A percentile compares a stretch with the other conserved stretches of the same genome.
These are phyloP conservation scores for Vombatus ursinus DNA, from an alignment of 2,113 vertebrate species.

Conservation along the genomic window DNA sequence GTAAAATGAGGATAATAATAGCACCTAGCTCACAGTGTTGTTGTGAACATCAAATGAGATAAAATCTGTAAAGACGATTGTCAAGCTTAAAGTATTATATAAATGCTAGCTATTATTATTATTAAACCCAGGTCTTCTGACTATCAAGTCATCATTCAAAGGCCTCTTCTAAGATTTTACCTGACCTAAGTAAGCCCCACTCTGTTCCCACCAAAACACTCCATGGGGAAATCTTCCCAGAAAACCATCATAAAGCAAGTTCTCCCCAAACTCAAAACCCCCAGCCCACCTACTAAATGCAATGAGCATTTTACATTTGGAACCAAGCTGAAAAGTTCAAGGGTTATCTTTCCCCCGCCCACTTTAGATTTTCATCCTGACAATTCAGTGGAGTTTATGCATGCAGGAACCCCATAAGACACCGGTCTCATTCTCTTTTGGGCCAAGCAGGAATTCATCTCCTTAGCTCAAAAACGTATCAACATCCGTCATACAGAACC, in stretches of 20 bases:
- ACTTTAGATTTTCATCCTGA: conserved; percentile 49
- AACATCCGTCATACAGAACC: conserved; percentile 46
- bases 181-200: neutral
- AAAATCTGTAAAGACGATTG: neutral
- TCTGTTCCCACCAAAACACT: neutral
- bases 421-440: conserved; percentile 56
- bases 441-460: conserved; percentile 57
- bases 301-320: conserved; percentile 41
- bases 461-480: conserved; percentile 52
- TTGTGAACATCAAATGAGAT: neutral
- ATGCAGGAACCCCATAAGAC: conserved; percentile 45
- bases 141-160: neutral
- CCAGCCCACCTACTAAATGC: conserved; percentile 34
- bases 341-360: conserved; percentile 13
- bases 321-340: conserved; percentile 41
- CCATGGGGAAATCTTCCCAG: neutral
- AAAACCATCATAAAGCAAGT: neutral
- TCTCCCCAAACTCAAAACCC: conserved; percentile 22
- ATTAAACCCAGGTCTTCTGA: neutral
- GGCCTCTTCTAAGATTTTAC: neutral
- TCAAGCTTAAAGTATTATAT: neutral
- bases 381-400: conserved; percentile 39
- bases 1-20: neutral
- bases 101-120: neutral
- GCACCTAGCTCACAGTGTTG: neutral